A percentile compares a stretch with the other conserved stretches of the same genome.
Conservation (phyloP, 2,797 vertebrate genomes). For the Aselliscus stoliczkanus region DNA sequence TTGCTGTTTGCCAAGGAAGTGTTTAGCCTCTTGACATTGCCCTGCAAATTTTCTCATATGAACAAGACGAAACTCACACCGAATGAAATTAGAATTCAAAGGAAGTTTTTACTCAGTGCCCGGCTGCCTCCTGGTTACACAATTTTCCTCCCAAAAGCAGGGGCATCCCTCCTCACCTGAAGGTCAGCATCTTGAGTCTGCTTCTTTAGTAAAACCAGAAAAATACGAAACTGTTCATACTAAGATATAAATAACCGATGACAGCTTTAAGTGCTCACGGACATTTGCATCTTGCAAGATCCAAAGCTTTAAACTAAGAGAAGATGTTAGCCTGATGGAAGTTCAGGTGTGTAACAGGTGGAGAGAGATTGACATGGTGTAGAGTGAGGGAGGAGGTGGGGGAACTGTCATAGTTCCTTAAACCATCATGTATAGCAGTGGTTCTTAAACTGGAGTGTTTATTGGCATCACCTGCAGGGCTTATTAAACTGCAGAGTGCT, state of each 20-base stretch:
- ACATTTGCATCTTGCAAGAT: background rate
- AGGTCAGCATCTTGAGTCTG: background rate
- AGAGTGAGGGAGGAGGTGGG: too few relatives aligned
- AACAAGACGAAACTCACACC: background rate
- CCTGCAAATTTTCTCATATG: background rate
- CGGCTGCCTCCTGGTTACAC: background rate
- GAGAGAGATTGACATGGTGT: background rate
- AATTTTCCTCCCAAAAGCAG: background rate
- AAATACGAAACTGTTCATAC: background rate
- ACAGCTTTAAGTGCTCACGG: background rate
- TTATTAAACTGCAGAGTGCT: background rate
- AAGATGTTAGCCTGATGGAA: background rate
- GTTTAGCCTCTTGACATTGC: background rate
- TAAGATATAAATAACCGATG: background rate
- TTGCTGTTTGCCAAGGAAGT: background rate
- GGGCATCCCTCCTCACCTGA: background rate
- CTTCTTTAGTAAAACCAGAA: conserved; percentile 3
- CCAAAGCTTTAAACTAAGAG: background rate
- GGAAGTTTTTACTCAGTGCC: background rate
- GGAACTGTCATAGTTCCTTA: background rate
- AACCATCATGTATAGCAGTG: background rate
- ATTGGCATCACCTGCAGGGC: background rate
- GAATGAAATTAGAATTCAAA: background rate
- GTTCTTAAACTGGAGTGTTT: background rate
- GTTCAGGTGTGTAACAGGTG: background rate